Percentiles rank a stretch among this genome's conserved stretches.
phyloP scores from a whole-genome alignment of 1,140 invertebrate genomes.

The Bradynema listronoti region DNA sequence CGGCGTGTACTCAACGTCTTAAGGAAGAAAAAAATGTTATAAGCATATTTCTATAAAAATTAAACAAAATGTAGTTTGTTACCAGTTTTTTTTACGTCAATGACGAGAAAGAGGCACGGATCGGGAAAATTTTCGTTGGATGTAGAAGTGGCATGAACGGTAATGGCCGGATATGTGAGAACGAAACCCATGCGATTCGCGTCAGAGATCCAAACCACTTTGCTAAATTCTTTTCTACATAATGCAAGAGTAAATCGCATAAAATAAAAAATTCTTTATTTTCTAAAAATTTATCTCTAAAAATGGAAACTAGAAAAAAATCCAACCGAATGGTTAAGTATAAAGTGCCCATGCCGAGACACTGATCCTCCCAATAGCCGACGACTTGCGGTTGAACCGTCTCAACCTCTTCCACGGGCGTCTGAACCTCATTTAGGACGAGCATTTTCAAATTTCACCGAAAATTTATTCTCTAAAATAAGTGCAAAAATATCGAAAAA shows the following conservation, averaged over 20 bases:
- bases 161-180: conserved; percentile 25
- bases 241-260: too few species aligned
- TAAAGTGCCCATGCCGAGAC: conserved; percentile 20
- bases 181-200: conserved; percentile 19
- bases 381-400: conserved; percentile 18
- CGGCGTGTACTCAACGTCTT: conserved; percentile 28
- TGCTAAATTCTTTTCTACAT: too few species aligned
- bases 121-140: conserved; percentile 30
- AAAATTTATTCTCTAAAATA: too few species aligned
- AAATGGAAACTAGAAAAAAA: too few species aligned
- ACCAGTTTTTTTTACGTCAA: conserved; percentile 23
- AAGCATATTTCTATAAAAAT: conserved; percentile 1
- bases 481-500: too few species aligned
- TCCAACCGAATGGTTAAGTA: too few species aligned
- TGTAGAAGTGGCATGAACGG: conserved; percentile 27
- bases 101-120: conserved; percentile 25
- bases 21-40: background rate
- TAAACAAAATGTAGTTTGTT: background rate
- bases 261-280: too few species aligned
- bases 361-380: conserved; percentile 26
- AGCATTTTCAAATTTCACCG: too few species aligned
- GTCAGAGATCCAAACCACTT: conserved; percentile 21
- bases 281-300: too few species aligned
- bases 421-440: conserved; percentile 22
- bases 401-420: conserved; percentile 14